Evolutionary conservation across 2,113 vertebrate genomes (phyloP).

Genomic region (Hippopotamus amphibius): DNA sequence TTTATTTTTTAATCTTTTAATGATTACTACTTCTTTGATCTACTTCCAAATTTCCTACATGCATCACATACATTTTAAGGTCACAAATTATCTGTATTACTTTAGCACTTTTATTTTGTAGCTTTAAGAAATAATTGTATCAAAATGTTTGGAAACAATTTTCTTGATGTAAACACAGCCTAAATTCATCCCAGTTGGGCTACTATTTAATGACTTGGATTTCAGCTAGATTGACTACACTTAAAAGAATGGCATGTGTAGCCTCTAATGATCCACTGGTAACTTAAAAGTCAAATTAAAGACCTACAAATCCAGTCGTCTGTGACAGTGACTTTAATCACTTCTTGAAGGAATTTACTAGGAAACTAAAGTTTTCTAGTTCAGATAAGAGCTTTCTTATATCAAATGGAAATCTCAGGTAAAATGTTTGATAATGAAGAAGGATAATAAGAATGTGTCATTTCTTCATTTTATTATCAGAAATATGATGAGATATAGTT

Average conservation of each 20-base stretch:
- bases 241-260: constrained; percentile 18
- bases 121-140: constrained; percentile 14
- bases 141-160: not conserved
- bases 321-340: constrained; percentile 29
- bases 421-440: not conserved
- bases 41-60: not conserved
- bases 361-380: not conserved
- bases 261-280: constrained; percentile 36
- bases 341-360: not conserved
- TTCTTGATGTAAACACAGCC: not conserved
- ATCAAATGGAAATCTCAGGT: not conserved
- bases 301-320: not conserved
- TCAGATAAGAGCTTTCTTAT: not conserved
- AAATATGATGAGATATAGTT: not conserved
- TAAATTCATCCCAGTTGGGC: not conserved
- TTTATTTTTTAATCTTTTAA: not conserved
- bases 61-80: not conserved
- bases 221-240: constrained; percentile 33
- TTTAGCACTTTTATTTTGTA: constrained; percentile 33
- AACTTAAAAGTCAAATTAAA: constrained; percentile 55
- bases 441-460: not conserved
- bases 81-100: not conserved
- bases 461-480: not conserved
- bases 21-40: not conserved
- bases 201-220: constrained; percentile 5